Evolutionary conservation across 2,888 invertebrate species (phyloP), one percentile per base, ranked within the genome.

Genomic region (Eugnorisma glareosa): DNA sequence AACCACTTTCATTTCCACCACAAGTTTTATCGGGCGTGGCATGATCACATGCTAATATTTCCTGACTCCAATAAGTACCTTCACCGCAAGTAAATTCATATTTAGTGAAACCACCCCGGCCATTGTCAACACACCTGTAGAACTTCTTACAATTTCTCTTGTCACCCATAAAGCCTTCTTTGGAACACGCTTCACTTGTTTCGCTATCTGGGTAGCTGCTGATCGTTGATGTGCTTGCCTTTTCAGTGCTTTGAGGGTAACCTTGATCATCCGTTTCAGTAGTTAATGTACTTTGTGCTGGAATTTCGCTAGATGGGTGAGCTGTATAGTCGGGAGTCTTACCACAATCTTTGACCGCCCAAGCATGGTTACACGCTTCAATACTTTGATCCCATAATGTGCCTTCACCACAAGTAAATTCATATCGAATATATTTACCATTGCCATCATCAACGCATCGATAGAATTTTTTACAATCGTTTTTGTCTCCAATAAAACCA

Each of bases 51-150:
- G 97, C 97, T 91, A 97, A 95, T 78, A 97, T 94, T 72, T 96
- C 94, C 77, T 97, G 97, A 94, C 98, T 98, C 98, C 98, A 98
- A 51, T 98, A 97, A 10, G 98, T 98, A 70, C 98, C 98, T 74
- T 97, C 97, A 6, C 97, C 98, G 92, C 98, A 98, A 24, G 95
- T 95, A 92, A 98, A 98, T 82, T 98, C 97, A 91, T 98, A 98
- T 93, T 97, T 97, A 67, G 94, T 97, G 88, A 96, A 98, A 6
- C 96, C 96, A 79, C 97, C 97, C 45, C 96, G 94, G 0, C 97
- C 97, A 90, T 97, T 97, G 77, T 97, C 95, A 37, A 98, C 98
- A 93, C 98, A 98, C 85, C 98, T 97, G 91, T 98, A 98, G 94
- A 98, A 98, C 91, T 97, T 98, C 79, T 97, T 97, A 90, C 98